Evolutionary conservation across 2,888 invertebrate genomes (phyloP), one percentile per base, ranked within the genome.

Genomic region (Nematopogon swammerdamellus): DNA sequence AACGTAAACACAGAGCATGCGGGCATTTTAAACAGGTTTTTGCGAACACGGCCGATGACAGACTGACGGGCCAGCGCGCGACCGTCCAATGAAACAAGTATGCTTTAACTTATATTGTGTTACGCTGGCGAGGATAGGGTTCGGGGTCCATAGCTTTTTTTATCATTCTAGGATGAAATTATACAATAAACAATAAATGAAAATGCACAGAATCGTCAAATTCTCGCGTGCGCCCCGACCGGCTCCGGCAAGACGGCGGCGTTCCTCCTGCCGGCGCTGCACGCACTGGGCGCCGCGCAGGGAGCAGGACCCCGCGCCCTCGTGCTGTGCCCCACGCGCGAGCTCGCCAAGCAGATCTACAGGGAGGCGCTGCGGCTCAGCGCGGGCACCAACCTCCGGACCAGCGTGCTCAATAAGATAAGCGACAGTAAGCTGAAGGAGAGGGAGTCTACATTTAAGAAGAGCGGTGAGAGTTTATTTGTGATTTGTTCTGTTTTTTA

Each of bases 181-280:
- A n/a, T n/a, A n/a, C n/a, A n/a, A n/a, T n/a, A n/a, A n/a, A n/a
- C n/a, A n/a, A n/a, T 5, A 6, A 5, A 14, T 5, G 10, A 16
- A n/a, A 14, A 44, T 2, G 8, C 52, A 3, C 59, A 90, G 85
- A 85, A 85, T 44, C 83, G 93, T 47, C 91, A 96, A 64, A 71
- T 97, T 29, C 82, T 98, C 60, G 96, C 95, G 0, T 95, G 95
- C 67, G 98, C 98, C 0, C 97, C 97, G 0, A 99, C 98, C 0
- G 98, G 98, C 1, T 97, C 96, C 1, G 98, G 98, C 8, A 98
- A 98, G 76, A 99, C 98, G 0, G 89, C 94, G 1, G 95, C 97
- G 0, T 98, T 97, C 71, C 80, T 97, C 0, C 67, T 97, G 3
- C 98, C 98, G 0, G 80, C 98, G 10, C 82, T 98, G 29, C 88